Conservation (phyloP, 2,113 vertebrate species). For the Limnothrissa miodon region DNA sequence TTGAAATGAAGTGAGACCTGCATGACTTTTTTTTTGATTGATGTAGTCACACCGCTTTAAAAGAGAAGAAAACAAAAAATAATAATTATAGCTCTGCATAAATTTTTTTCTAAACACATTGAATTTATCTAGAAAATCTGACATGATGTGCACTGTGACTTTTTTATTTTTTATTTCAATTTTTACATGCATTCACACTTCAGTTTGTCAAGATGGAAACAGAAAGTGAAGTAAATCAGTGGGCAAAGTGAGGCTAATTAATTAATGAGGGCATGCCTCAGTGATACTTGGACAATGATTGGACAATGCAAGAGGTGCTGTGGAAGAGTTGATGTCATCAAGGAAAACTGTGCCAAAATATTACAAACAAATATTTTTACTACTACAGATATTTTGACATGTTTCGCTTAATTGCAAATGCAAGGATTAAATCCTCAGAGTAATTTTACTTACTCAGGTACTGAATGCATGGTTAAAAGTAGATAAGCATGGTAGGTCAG, state of each 20-base stretch:
- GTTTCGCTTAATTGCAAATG: constrained; percentile 34
- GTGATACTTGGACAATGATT: constrained; percentile 1
- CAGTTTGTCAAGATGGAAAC: neutral
- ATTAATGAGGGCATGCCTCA: neutral
- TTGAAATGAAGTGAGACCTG: constrained; percentile 1
- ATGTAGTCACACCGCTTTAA: constrained; percentile 13
- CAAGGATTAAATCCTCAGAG: constrained; percentile 31
- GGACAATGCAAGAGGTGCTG: constrained; percentile 13
- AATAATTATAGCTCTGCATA: neutral
- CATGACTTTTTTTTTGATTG: neutral
- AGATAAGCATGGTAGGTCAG: constrained; percentile 52
- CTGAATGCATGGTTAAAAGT: constrained; percentile 49
- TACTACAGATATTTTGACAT: constrained; percentile 27
- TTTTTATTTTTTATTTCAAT: neutral
- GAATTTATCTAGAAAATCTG: neutral
- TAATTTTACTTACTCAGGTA: constrained; percentile 48
- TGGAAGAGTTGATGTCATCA: constrained; percentile 4
- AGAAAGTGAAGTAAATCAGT: neutral
- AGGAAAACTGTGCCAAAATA: constrained; percentile 12
- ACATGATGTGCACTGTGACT: constrained; percentile 14
- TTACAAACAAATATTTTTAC: constrained; percentile 19
- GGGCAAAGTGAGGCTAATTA: neutral
- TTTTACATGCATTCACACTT: constrained; percentile 4
- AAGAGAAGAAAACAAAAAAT: neutral
- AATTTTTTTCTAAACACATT: constrained; percentile 1